Conservation (phyloP, 2,797 vertebrate genomes). For the Pelodytes ibericus region DNA sequence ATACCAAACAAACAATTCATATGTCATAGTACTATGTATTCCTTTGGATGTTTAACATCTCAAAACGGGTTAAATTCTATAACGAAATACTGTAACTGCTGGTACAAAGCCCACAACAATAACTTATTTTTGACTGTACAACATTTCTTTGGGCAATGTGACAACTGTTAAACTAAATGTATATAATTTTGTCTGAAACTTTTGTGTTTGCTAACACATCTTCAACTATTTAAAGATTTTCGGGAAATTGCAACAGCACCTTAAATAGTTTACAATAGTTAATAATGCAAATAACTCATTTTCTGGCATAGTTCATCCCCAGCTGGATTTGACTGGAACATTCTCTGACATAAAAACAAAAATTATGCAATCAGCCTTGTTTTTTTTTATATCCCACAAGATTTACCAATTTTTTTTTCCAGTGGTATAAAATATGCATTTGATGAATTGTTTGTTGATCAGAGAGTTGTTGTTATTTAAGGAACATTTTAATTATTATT, state of each 20-base stretch:
- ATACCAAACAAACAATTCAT: neutral
- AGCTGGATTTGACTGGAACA: slow-evolving; percentile 37
- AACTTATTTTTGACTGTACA: neutral
- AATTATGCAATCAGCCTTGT: slow-evolving; percentile 19
- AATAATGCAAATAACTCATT: slow-evolving; percentile 35
- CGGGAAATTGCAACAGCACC: slow-evolving; percentile 14
- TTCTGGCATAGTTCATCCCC: slow-evolving; percentile 29
- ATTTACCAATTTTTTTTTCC: slow-evolving; percentile 10
- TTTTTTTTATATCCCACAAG: slow-evolving; percentile 17
- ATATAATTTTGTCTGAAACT: neutral
- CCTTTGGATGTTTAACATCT: neutral
- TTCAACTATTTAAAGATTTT: slow-evolving; percentile 13
- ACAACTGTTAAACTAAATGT: neutral
- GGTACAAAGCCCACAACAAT: neutral
- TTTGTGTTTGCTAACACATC: neutral
- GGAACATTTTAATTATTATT: slow-evolving; percentile 3
- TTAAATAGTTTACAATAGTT: slow-evolving; percentile 31
- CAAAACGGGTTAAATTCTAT: neutral
- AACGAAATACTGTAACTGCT: neutral
- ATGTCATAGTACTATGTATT: neutral
- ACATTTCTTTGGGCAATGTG: neutral
- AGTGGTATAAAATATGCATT: slow-evolving; percentile 22
- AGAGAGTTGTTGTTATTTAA: slow-evolving; percentile 4
- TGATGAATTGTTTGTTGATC: slow-evolving; percentile 26
- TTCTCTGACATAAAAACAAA: slow-evolving; percentile 39